These are phyloP conservation scores for Euwallacea fornicatus DNA, from an alignment of 1,140 invertebrate species.

Conservation along the genomic window DNA sequence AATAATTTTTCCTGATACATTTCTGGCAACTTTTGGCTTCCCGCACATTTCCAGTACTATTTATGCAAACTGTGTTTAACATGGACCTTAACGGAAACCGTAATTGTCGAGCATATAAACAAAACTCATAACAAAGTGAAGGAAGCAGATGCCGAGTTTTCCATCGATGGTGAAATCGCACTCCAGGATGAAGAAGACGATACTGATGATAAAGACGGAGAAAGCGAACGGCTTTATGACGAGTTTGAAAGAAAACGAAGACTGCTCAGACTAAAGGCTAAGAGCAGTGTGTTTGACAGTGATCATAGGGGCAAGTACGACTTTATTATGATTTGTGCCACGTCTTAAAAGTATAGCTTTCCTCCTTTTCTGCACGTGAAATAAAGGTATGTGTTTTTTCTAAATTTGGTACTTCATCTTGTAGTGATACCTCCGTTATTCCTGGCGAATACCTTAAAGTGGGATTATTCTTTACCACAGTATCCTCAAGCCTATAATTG, in stretches of 20 bases:
- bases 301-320: neutral
- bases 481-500: slow-evolving; percentile 38
- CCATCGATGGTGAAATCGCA: neutral
- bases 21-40: too few species aligned
- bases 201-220: neutral
- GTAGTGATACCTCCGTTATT: slow-evolving; percentile 4
- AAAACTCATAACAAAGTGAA: slow-evolving; percentile 25
- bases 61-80: slow-evolving; percentile 30
- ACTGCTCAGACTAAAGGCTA: slow-evolving; percentile 1
- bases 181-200: slow-evolving; percentile 24
- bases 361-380: too few species aligned
- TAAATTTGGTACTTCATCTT: neutral
- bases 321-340: too few species aligned
- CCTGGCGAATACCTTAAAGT: slow-evolving; percentile 5
- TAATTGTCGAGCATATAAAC: slow-evolving; percentile 39
- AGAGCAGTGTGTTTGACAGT: neutral
- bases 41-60: slow-evolving; percentile 21
- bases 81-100: slow-evolving; percentile 20
- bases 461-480: neutral
- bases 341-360: too few species aligned
- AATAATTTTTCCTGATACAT: too few species aligned
- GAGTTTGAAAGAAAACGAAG: neutral
- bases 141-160: slow-evolving; percentile 23
- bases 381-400: too few species aligned
- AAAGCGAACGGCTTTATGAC: slow-evolving; percentile 4